phyloP scores from a whole-genome alignment of 2,888 invertebrate species.

The Prosapia bicincta region DNA sequence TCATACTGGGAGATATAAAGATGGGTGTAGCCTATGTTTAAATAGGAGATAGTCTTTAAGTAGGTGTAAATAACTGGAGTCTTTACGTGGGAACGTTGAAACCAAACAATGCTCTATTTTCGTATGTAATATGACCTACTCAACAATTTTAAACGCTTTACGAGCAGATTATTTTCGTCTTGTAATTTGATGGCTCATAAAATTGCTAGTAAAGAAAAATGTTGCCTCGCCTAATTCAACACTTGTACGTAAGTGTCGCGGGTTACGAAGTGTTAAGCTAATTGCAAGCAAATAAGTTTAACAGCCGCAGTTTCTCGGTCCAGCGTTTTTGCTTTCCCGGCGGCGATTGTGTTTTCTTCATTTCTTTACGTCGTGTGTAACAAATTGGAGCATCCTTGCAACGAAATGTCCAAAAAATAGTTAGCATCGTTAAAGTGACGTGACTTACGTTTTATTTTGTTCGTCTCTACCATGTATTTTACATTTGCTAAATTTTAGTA shows the following conservation, averaged over 20 bases:
- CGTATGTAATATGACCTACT: too few species aligned
- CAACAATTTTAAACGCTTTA: not conserved
- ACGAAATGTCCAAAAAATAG: too few species aligned
- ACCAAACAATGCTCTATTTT: slow-evolving; percentile 7
- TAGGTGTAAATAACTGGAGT: not conserved
- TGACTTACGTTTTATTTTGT: too few species aligned
- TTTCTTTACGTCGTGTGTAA: too few species aligned
- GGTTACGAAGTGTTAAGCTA: not conserved
- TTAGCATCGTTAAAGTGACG: too few species aligned
- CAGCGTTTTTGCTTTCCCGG: not conserved
- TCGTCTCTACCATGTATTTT: too few species aligned
- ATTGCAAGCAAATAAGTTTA: not conserved
- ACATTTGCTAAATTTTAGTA: too few species aligned
- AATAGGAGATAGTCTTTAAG: not conserved
- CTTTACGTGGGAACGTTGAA: not conserved
- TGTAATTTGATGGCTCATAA: slow-evolving; percentile 20
- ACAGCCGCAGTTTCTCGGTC: not conserved
- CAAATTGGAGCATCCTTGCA: too few species aligned
- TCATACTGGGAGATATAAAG: too few species aligned
- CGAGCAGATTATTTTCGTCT: slow-evolving; percentile 19
- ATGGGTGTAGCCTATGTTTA: too few species aligned
- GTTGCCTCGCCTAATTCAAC: not conserved
- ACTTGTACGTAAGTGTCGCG: not conserved
- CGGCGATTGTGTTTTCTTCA: too few species aligned
- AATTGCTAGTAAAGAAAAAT: slow-evolving; percentile 6